Evolutionary conservation across 1,140 invertebrate species (phyloP).

Genomic region (Calycopis cecrops): DNA sequence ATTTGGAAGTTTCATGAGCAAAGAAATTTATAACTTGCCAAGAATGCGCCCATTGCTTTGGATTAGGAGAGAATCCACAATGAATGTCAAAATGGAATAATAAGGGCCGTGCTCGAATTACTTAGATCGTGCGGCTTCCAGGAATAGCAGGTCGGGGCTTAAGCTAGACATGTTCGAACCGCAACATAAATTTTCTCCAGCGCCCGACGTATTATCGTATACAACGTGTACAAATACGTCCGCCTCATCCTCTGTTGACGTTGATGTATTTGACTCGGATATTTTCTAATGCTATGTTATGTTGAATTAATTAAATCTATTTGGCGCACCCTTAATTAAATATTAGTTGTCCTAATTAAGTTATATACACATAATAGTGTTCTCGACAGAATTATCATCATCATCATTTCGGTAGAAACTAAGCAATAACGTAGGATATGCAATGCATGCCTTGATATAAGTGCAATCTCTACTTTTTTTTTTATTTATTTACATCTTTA

Average conservation of each 20-base stretch:
- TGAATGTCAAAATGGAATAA: slow-evolving; percentile 13
- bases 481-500: too few species aligned
- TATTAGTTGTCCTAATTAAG: too few species aligned
- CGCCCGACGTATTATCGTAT: slow-evolving; percentile 20
- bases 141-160: slow-evolving; percentile 39
- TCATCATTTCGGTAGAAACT: neutral
- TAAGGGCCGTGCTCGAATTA: slow-evolving; percentile 37
- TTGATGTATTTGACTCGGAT: slow-evolving; percentile 9
- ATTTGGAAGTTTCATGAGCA: slow-evolving; percentile 13
- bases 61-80: slow-evolving; percentile 12
- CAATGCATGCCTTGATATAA: too few species aligned
- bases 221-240: neutral
- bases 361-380: too few species aligned
- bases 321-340: slow-evolving; percentile 2
- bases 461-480: too few species aligned
- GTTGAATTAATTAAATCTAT: neutral
- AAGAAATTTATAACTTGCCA: slow-evolving; percentile 6
- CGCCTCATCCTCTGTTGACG: neutral
- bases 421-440: too few species aligned
- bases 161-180: slow-evolving; percentile 40
- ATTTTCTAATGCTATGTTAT: slow-evolving; percentile 2
- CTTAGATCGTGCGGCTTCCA: slow-evolving; percentile 46
- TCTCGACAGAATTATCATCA: too few species aligned
- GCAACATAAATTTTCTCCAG: slow-evolving; percentile 44
- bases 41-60: slow-evolving; percentile 6